Evolutionary conservation across 2,797 vertebrate genomes (phyloP).

Genomic region (Acrocephalus scirpaceus): DNA sequence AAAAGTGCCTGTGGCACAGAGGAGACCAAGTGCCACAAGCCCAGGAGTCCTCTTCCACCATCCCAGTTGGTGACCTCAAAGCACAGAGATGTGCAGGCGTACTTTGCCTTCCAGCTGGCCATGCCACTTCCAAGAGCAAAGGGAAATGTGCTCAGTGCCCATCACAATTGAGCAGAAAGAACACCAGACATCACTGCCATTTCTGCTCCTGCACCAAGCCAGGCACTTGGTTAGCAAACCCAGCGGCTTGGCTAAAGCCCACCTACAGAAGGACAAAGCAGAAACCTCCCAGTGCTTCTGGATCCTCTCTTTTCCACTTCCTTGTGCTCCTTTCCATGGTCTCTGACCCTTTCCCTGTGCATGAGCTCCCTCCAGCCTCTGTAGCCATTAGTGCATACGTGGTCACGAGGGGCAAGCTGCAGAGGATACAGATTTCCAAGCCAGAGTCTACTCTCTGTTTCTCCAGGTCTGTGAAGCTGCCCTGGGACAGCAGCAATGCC

Average conservation of each 20-base stretch:
- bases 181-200: not conserved
- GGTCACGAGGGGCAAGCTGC: not conserved
- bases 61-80: not conserved
- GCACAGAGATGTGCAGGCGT: fast-evolving
- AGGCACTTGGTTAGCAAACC: not conserved
- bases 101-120: not conserved
- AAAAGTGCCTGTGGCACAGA: not conserved
- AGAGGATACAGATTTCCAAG: constrained; percentile 96
- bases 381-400: fast-evolving
- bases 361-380: not conserved
- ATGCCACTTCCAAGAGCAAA: not conserved
- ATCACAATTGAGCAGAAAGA: not conserved
- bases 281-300: not conserved
- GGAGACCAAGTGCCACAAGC: not conserved
- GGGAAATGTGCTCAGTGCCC: not conserved
- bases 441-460: constrained; percentile 83
- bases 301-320: not conserved
- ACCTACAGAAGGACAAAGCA: not conserved
- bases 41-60: not conserved
- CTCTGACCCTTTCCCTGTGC: not conserved
- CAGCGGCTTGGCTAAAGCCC: not conserved
- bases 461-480: constrained; percentile 75
- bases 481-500: constrained; percentile 68
- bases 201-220: not conserved
- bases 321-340: not conserved